Conservation (phyloP, 1,140 invertebrate genomes). For the Chymomyza costata region DNA sequence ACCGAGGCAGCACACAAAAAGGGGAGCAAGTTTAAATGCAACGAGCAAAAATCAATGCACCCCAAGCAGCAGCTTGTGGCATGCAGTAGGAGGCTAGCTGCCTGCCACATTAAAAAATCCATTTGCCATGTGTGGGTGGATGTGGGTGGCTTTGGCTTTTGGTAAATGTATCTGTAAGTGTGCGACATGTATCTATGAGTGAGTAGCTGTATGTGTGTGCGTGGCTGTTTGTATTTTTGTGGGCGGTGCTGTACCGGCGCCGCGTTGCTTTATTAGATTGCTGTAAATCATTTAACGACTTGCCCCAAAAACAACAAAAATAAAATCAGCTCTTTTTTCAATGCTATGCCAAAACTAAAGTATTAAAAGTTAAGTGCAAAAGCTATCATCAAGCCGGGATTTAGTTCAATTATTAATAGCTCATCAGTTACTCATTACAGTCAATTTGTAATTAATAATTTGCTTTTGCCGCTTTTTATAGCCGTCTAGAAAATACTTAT, state of each 20-base stretch:
- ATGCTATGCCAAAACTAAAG: conserved; percentile 24
- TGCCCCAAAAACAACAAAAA: conserved; percentile 38
- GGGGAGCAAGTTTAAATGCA: conserved; percentile 74
- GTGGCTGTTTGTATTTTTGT: no score
- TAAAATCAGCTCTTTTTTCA: conserved; percentile 8
- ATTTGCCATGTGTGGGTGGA: conserved; percentile 25
- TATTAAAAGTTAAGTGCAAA: no score
- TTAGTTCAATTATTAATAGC: no score
- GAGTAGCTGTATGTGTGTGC: conserved; percentile 5
- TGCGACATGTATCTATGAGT: no score
- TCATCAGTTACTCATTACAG: no score
- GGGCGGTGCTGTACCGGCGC: conserved; percentile 55
- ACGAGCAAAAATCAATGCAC: conserved; percentile 72
- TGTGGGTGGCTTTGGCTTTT: background rate
- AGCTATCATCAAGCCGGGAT: no score
- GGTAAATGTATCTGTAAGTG: no score
- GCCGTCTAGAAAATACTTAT: no score
- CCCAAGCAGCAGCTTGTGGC: conserved; percentile 48
- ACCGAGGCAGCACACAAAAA: conserved; percentile 28
- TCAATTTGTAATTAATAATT: no score
- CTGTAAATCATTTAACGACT: conserved; percentile 67
- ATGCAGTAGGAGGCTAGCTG: background rate
- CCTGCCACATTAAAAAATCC: conserved; percentile 21
- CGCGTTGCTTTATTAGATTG: conserved; percentile 65
- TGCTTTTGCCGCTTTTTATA: no score